Percentiles rank a stretch among this genome's conserved stretches.
Conservation (phyloP, 2,113 vertebrate genomes). For the Tetraodon nigroviridis region DNA sequence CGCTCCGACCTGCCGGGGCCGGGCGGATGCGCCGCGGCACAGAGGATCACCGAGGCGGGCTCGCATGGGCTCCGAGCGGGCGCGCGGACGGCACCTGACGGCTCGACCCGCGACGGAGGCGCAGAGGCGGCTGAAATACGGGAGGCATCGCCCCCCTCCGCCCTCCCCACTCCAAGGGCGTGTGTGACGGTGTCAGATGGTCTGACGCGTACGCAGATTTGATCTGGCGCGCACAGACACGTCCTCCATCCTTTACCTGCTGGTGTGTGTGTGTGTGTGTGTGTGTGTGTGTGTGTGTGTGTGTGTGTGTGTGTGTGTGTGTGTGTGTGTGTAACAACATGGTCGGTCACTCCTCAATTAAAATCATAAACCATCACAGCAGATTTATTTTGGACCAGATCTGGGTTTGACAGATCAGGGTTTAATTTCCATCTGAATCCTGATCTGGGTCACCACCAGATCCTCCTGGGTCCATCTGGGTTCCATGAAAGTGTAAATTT, state of each 20-base stretch:
- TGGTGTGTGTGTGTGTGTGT: not conserved
- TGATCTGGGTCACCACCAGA: too few species aligned
- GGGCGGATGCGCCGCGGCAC: slow-evolving; percentile 5
- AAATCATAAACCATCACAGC: too few species aligned
- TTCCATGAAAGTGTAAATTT: too few species aligned
- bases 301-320: too few species aligned
- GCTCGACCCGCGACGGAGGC: slow-evolving; percentile 20
- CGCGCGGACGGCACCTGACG: slow-evolving; percentile 11
- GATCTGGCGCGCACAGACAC: not conserved
- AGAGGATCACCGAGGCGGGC: slow-evolving; percentile 29
- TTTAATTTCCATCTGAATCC: too few species aligned
- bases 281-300: too few species aligned
- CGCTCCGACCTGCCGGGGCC: slow-evolving; percentile 5
- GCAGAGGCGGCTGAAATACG: not conserved
- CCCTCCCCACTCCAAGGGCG: slow-evolving; percentile 11
- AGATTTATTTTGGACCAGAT: too few species aligned
- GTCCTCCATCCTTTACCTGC: not conserved
- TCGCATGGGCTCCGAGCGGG: slow-evolving; percentile 26
- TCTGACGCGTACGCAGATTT: slow-evolving; percentile 2
- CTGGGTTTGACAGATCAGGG: too few species aligned
- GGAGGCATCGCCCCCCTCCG: slow-evolving; percentile 8
- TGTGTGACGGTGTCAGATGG: slow-evolving; percentile 28
- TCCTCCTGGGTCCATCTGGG: too few species aligned
- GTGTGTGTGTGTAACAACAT: slow-evolving; percentile 5
- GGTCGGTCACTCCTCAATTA: too few species aligned